Percentiles rank a stretch among this genome's conserved stretches.
phyloP scores from a whole-genome alignment of 30 jellyfish, hydroid and myxozoan genomes.

The Aurelia coerulea region DNA sequence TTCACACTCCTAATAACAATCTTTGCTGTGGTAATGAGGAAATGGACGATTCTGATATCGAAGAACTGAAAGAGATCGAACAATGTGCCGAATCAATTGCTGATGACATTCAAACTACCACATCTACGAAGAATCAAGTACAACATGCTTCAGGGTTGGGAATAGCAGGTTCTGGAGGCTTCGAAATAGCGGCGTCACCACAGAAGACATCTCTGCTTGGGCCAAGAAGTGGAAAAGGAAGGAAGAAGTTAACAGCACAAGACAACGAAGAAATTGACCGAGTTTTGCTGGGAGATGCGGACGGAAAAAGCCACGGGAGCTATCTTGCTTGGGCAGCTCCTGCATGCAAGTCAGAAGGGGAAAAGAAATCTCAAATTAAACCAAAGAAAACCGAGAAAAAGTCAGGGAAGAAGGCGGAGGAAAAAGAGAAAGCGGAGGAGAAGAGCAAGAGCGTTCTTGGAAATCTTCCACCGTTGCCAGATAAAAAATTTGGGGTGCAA shows the following conservation, averaged over 20 bases:
- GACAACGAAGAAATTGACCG: conserved; percentile 9
- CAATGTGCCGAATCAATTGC: neutral
- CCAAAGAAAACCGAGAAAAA: neutral
- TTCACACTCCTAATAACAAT: neutral
- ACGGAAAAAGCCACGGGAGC: neutral
- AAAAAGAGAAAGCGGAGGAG: neutral
- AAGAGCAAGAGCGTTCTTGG: conserved; percentile 2
- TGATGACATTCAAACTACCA: no score
- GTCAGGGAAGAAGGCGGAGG: neutral
- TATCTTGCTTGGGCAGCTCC: neutral
- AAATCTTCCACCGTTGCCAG: conserved; percentile 24
- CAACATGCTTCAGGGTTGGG: no score
- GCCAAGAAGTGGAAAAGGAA: neutral
- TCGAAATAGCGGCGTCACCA: no score
- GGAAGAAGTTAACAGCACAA: neutral
- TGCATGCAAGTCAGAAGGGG: neutral
- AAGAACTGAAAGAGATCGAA: conserved; percentile 27
- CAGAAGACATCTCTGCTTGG: neutral
- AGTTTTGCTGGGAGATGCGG: conserved; percentile 15
- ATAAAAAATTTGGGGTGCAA: conserved; percentile 17
- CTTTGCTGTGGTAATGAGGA: conserved; percentile 7
- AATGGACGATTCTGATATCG: conserved; percentile 14
- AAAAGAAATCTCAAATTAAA: neutral
- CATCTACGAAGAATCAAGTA: no score
- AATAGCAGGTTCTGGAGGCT: no score